Conservation (phyloP, 2,113 vertebrate species). For the Cynoglossus semilaevis region DNA sequence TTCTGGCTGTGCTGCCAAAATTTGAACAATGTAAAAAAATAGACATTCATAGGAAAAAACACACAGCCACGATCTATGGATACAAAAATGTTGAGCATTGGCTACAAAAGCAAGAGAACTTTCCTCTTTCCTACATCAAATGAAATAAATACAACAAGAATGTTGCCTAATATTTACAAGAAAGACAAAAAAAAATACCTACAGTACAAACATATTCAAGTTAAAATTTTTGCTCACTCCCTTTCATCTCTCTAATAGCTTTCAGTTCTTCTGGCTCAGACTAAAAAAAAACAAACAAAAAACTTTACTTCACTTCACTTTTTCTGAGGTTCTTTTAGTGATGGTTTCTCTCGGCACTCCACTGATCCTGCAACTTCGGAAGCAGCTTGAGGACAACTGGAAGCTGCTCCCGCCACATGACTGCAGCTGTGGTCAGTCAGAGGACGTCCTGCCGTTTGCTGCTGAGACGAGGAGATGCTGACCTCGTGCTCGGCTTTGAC, state of each 20-base stretch:
- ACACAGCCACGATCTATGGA: constrained; percentile 53
- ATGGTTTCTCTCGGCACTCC: constrained; percentile 23
- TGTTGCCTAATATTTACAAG: constrained; percentile 53
- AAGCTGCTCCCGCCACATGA: constrained; percentile 19
- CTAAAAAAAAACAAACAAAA: constrained; percentile 23
- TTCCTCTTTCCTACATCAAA: constrained; percentile 61
- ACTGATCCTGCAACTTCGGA: constrained; percentile 16
- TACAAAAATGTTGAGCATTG: constrained; percentile 62
- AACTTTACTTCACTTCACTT: constrained; percentile 46
- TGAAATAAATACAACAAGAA: constrained; percentile 81
- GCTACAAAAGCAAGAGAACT: constrained; percentile 45
- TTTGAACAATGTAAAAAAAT: constrained; percentile 57
- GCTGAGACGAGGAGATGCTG: constrained; percentile 6
- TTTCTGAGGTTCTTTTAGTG: constrained; percentile 29
- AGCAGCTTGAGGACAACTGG: constrained; percentile 13
- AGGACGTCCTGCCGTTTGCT: constrained; percentile 9
- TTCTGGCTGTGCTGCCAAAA: constrained; percentile 27
- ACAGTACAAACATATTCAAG: constrained; percentile 49
- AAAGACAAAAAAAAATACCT: constrained; percentile 41
- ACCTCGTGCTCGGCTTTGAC: constrained; percentile 31
- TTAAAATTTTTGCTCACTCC: constrained; percentile 54
- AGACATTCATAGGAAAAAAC: constrained; percentile 58
- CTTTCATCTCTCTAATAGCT: constrained; percentile 8
- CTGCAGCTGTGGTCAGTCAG: constrained; percentile 6
- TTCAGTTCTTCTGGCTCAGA: constrained; percentile 3